Evolutionary conservation across 2,888 invertebrate species (phyloP).

Genomic region (Sympetrum striolatum): DNA sequence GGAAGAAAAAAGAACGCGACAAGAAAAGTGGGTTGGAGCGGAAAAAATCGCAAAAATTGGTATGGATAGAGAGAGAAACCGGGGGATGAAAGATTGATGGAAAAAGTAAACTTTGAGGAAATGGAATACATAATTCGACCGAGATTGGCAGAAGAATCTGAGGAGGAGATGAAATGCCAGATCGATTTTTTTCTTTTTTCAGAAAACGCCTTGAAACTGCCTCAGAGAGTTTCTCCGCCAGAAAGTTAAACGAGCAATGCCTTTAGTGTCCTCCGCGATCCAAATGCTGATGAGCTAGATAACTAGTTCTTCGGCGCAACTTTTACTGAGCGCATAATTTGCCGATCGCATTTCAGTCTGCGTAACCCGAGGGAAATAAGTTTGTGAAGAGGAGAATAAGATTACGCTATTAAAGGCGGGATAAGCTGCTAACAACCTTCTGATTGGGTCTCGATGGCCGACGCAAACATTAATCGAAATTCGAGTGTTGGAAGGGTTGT

Average conservation of each 20-base stretch:
- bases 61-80: neutral
- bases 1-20: neutral
- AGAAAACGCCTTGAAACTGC: neutral
- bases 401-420: neutral
- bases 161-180: neutral
- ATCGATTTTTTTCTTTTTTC: constrained; percentile 18
- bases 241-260: neutral
- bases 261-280: neutral
- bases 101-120: constrained; percentile 34
- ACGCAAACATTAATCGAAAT: neutral
- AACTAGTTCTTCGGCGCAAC: neutral
- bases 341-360: neutral
- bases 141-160: neutral
- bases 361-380: neutral
- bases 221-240: neutral
- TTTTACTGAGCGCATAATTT: neutral
- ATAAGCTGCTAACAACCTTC: neutral
- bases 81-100: constrained; percentile 10
- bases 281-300: neutral
- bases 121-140: constrained; percentile 28
- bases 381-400: neutral
- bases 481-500: neutral
- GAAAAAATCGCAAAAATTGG: neutral
- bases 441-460: neutral
- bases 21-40: neutral